Conservation (phyloP, 1,140 invertebrate species). For the Brachionus rotundiformis region DNA sequence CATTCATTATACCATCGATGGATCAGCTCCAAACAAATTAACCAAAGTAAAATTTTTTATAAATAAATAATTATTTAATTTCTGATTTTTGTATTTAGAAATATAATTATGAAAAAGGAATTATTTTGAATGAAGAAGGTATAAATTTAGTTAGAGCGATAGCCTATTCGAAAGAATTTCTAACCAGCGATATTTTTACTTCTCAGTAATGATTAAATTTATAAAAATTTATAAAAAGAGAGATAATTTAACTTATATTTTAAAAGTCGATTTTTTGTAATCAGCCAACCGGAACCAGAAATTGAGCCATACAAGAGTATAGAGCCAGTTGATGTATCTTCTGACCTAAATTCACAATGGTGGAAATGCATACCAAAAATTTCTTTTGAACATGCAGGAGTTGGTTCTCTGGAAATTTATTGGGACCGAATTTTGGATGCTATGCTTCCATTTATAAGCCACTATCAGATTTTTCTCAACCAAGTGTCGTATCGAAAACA, state of each 20-base stretch:
- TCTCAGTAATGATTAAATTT: conserved; percentile 58
- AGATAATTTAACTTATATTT: conserved; percentile 8
- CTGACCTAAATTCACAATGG: conserved; percentile 55
- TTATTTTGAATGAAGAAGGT: conserved; percentile 58
- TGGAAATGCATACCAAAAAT: conserved; percentile 60
- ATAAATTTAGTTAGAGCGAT: conserved; percentile 60
- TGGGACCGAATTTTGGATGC: conserved; percentile 58
- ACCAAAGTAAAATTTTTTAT: not conserved
- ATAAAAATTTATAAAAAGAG: not conserved
- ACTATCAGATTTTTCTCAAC: conserved; percentile 62
- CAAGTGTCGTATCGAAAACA: conserved; percentile 60
- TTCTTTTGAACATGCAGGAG: conserved; percentile 58
- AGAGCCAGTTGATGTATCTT: conserved; percentile 53
- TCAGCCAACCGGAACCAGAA: conserved; percentile 53
- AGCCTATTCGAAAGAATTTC: conserved; percentile 57
- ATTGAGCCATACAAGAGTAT: not conserved
- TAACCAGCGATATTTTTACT: conserved; percentile 61
- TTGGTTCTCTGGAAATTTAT: conserved; percentile 60
- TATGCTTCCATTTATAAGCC: conserved; percentile 56
- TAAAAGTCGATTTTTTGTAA: conserved; percentile 58
- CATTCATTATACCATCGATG: conserved; percentile 63
- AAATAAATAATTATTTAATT: no score
- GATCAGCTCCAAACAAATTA: conserved; percentile 56
- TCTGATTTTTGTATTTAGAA: no score
- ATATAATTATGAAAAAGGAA: conserved; percentile 60